These are phyloP conservation scores for Patella caerulea DNA, from an alignment of 2,888 invertebrate genomes.

Conservation along the genomic window DNA sequence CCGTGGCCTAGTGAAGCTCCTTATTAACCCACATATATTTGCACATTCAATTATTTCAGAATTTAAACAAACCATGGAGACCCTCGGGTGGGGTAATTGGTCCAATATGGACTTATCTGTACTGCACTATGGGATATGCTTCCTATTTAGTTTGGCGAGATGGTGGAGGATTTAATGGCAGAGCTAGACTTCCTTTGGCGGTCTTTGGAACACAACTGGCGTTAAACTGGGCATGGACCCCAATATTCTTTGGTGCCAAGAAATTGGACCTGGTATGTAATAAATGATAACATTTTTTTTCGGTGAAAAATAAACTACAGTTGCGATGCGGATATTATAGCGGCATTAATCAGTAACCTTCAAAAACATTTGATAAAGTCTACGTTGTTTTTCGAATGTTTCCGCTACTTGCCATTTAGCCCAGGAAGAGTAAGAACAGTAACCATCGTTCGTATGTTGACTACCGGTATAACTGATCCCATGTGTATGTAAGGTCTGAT, in stretches of 20 bases:
- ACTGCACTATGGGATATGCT: constrained; percentile 86
- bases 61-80: constrained; percentile 83
- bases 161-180: constrained; percentile 80
- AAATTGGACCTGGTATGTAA: constrained; percentile 62
- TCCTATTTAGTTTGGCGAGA: constrained; percentile 86
- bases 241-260: constrained; percentile 82
- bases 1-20: too few species aligned
- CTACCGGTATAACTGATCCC: too few species aligned
- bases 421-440: too few species aligned
- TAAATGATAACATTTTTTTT: background rate
- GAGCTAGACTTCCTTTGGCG: constrained; percentile 78
- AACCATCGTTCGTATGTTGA: too few species aligned
- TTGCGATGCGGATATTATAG: too few species aligned
- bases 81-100: constrained; percentile 87
- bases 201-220: constrained; percentile 83
- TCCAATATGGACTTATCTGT: constrained; percentile 85
- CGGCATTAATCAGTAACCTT: too few species aligned
- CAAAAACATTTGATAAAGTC: too few species aligned
- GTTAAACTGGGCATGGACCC: constrained; percentile 89
- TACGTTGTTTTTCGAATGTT: too few species aligned
- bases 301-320: too few species aligned
- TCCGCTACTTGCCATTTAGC: too few species aligned
- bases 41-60: constrained; percentile 65
- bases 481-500: too few species aligned
- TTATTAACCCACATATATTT: too few species aligned